These are phyloP conservation scores for Carapus acus DNA, from an alignment of 2,797 vertebrate genomes.

Conservation along the genomic window DNA sequence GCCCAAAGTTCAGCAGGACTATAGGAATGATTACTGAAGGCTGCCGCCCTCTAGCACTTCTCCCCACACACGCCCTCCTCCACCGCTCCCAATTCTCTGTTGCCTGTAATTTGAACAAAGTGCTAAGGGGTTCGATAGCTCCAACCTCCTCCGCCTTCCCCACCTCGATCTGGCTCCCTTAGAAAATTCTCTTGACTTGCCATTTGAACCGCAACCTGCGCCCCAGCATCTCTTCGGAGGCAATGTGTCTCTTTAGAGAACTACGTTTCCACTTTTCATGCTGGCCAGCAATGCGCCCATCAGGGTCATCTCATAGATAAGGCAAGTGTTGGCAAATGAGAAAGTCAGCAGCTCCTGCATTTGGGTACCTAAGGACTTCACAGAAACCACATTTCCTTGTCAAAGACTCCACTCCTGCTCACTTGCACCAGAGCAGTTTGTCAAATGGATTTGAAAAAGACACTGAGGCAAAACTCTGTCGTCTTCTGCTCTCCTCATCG, in stretches of 20 bases:
- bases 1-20: constrained; percentile 74
- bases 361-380: constrained; percentile 4
- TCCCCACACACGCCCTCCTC: constrained; percentile 45
- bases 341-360: neutral
- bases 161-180: neutral
- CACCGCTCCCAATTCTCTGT: constrained; percentile 29
- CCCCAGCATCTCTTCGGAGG: too few relatives aligned
- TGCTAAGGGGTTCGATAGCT: constrained; percentile 31
- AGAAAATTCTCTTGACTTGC: constrained; percentile 28
- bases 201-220: constrained; percentile 42
- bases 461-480: too few relatives aligned
- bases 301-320: too few relatives aligned
- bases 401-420: too few relatives aligned
- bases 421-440: too few relatives aligned
- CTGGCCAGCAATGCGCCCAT: neutral
- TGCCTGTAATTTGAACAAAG: constrained; percentile 41
- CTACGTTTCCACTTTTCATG: constrained; percentile 3
- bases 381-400: neutral
- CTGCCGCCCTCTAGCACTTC: constrained; percentile 45
- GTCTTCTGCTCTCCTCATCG: too few relatives aligned
- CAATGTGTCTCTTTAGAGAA: too few relatives aligned
- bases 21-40: constrained; percentile 80
- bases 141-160: constrained; percentile 21
- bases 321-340: neutral
- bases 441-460: too few relatives aligned